Base-by-base conservation (phyloP, 1,140 invertebrate species). In the Ectropis grisescens region DNA sequence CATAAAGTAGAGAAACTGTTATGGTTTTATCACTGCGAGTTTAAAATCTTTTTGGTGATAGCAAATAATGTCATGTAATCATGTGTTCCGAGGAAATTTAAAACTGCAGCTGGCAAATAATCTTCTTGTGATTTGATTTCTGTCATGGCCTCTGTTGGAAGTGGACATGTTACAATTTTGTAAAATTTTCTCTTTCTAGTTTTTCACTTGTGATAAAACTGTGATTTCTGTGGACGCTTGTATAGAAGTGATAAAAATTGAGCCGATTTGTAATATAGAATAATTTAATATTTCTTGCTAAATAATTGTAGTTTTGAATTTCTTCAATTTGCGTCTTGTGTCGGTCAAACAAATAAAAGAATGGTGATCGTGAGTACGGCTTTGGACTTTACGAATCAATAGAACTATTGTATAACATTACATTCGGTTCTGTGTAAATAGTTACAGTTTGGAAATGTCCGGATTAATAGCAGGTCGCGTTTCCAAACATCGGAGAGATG, bases 391-490 rank as follows among this genome's bases (percentile, higher is more conserved):
- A 24, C 30, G 33, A 54, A 55, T 60, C 47, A 54, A 52, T 51
- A 61, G 37, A 40, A 53, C 45, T 47, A 30, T 57, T 47, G 47
- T 51, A 37, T 47, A 44, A 43, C 38, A 29, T 53, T 37, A 10
- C 11, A 48, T 49, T 48, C 52, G 19, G 28, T 14, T 24, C 31
- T 46, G 34, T 52, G 37, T 34, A 48, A 48, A 53, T 30, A 25
- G 33, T 36, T 40, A 40, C 47, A 37, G 15, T 15, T 40, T 13
- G 43, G 61, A 59, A 57, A 80, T 80, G 75, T 75, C 72, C 31
- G 69, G 62, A 43, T 52, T 76, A 33, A 56, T 70, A 28, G 52
- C 61, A 27, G 69, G 70, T 37, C 66, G 72, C 12, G 68, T 81
- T 32, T 53, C 50, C 37, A 80, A 80, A 45, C 61, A 51, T 49